These are phyloP conservation scores for Myanophis thanlyinensis DNA, from an alignment of 2,113 vertebrate species.

Conservation along the genomic window DNA sequence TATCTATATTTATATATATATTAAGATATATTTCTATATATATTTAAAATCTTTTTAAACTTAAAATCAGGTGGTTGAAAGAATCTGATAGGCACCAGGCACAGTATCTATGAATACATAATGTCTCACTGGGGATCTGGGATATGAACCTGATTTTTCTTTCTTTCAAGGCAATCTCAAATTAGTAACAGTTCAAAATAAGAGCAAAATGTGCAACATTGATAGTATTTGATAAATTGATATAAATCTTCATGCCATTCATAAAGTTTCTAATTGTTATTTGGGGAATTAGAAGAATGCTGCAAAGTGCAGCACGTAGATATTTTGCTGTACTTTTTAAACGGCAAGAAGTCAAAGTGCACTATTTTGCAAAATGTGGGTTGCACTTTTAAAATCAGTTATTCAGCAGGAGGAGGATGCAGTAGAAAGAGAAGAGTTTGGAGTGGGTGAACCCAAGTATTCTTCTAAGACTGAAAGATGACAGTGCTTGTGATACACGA, in stretches of 20 bases:
- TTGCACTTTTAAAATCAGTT: background rate
- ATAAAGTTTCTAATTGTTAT: background rate
- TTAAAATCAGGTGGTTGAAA: background rate
- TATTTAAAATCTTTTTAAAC: background rate
- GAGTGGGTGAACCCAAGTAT: background rate
- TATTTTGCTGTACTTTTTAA: background rate
- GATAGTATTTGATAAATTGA: background rate
- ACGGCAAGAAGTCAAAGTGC: too few species aligned
- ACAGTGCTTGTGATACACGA: background rate
- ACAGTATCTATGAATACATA: background rate
- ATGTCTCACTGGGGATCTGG: background rate
- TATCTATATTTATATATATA: too few species aligned
- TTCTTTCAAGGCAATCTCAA: background rate
- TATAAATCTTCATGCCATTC: background rate
- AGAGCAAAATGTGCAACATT: background rate
- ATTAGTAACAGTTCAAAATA: conserved; percentile 5
- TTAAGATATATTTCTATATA: too few species aligned
- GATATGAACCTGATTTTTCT: background rate
- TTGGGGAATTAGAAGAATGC: background rate
- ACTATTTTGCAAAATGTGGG: background rate
- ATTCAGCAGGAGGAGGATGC: background rate
- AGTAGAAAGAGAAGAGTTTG: background rate
- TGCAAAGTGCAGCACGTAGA: background rate
- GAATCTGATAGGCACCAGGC: background rate
- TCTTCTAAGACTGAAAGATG: background rate